These are phyloP conservation scores for Idris sp. DNA, from an alignment of 1,140 invertebrate species.

Conservation along the genomic window DNA sequence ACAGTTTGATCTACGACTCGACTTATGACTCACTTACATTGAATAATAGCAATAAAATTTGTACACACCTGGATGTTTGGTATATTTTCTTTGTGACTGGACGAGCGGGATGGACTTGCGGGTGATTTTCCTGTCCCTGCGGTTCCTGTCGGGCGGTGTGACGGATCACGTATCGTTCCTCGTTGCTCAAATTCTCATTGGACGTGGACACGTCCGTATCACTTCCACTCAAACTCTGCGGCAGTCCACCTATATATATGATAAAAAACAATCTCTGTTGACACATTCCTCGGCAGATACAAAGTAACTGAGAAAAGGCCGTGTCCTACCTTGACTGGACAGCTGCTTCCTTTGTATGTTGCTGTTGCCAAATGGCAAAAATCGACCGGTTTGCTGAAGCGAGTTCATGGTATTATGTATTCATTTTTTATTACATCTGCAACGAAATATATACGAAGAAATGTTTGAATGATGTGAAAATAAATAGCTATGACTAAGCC, in stretches of 20 bases:
- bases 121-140: constrained; percentile 91
- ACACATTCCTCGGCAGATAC: constrained; percentile 33
- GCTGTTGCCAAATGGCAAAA: constrained; percentile 76
- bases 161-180: constrained; percentile 89
- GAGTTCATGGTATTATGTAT: constrained; percentile 76
- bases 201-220: constrained; percentile 94
- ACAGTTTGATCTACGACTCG: too few relatives aligned
- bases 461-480: constrained; percentile 57
- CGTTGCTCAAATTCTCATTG: constrained; percentile 91
- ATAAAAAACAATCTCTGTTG: constrained; percentile 55
- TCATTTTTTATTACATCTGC: constrained; percentile 72
- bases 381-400: constrained; percentile 77
- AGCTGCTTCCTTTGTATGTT: constrained; percentile 77
- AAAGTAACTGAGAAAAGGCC: constrained; percentile 32
- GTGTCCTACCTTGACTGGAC: constrained; percentile 73
- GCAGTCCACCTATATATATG: constrained; percentile 81
- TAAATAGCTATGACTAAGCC: constrained; percentile 53
- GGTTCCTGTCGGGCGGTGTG: constrained; percentile 93
- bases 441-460: constrained; percentile 55
- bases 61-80: constrained; percentile 78
- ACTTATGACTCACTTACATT: too few relatives aligned
- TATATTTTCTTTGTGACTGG: constrained; percentile 78
- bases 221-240: constrained; percentile 88
- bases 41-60: too few relatives aligned
- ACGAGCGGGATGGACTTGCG: constrained; percentile 78